phyloP scores from a whole-genome alignment of 2,888 invertebrate genomes.

The Blomia tropicalis region DNA sequence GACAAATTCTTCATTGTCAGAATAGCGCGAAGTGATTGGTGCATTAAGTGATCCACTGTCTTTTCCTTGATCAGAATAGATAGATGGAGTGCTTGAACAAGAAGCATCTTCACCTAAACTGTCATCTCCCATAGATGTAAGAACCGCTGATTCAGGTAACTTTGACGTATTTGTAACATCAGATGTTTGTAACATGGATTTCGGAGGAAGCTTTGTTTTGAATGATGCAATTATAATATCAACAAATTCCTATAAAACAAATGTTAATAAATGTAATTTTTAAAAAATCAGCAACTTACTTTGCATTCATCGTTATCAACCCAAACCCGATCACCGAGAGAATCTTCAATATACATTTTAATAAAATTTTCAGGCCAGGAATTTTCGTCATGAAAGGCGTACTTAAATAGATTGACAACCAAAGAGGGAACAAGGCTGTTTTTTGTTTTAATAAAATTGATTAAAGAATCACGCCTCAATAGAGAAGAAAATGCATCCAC shows the following conservation, averaged over 20 bases:
- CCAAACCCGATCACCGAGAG: slow-evolving; percentile 79
- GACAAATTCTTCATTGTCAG: slow-evolving; percentile 48
- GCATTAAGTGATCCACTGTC: neutral
- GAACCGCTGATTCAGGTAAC: slow-evolving; percentile 3
- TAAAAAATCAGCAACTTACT: slow-evolving; percentile 18
- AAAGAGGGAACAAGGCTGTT: slow-evolving; percentile 63
- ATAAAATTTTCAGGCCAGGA: slow-evolving; percentile 85
- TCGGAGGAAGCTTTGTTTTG: slow-evolving; percentile 58
- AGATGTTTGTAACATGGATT: slow-evolving; percentile 45
- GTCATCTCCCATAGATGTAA: slow-evolving; percentile 29
- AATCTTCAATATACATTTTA: slow-evolving; percentile 85
- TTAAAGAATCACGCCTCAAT: slow-evolving; percentile 51
- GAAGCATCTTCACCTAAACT: slow-evolving; percentile 35
- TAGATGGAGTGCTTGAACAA: slow-evolving; percentile 26
- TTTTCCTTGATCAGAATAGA: neutral
- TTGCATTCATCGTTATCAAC: slow-evolving; percentile 80
- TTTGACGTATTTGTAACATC: slow-evolving; percentile 25
- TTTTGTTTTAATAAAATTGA: slow-evolving; percentile 54
- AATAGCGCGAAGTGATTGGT: slow-evolving; percentile 41
- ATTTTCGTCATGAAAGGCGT: slow-evolving; percentile 59
- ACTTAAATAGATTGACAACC: slow-evolving; percentile 64
- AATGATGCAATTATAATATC: slow-evolving; percentile 77
- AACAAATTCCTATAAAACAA: slow-evolving; percentile 50
- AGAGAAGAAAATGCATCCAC: slow-evolving; percentile 56
- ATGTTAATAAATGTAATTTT: neutral